Conservation (phyloP, 2,113 vertebrate species). For the Mesembrinibis cayennensis region DNA sequence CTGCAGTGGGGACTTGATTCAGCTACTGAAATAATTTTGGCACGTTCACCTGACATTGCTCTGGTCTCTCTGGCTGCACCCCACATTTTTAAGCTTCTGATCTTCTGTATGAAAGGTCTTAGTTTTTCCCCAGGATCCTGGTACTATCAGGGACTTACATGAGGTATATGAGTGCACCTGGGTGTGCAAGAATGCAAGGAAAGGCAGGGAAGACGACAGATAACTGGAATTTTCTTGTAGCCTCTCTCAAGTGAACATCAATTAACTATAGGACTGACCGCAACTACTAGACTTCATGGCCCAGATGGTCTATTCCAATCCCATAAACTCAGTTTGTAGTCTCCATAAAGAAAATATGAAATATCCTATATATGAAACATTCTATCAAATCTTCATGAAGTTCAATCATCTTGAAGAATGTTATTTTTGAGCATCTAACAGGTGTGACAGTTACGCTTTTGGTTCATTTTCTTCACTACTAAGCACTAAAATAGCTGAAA, state of each 20-base stretch:
- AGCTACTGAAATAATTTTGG: not conserved
- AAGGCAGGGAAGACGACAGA: not conserved
- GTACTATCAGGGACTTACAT: not conserved
- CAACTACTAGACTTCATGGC: not conserved
- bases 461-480: constrained; percentile 12
- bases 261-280: not conserved
- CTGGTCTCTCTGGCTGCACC: not conserved
- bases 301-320: not conserved
- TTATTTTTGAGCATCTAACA: constrained; percentile 24
- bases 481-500: constrained; percentile 19
- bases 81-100: not conserved
- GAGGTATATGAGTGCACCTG: not conserved
- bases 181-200: not conserved
- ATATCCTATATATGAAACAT: not conserved
- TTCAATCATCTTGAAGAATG: not conserved
- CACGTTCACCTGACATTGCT: not conserved
- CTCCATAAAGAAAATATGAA: not conserved
- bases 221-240: not conserved
- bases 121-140: not conserved
- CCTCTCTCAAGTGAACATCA: not conserved
- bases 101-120: not conserved
- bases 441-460: not conserved
- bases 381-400: not conserved
- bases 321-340: not conserved
- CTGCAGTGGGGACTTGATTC: not conserved